phyloP scores from a whole-genome alignment of 2,113 vertebrate genomes.

The Ctenomys sociabilis region DNA sequence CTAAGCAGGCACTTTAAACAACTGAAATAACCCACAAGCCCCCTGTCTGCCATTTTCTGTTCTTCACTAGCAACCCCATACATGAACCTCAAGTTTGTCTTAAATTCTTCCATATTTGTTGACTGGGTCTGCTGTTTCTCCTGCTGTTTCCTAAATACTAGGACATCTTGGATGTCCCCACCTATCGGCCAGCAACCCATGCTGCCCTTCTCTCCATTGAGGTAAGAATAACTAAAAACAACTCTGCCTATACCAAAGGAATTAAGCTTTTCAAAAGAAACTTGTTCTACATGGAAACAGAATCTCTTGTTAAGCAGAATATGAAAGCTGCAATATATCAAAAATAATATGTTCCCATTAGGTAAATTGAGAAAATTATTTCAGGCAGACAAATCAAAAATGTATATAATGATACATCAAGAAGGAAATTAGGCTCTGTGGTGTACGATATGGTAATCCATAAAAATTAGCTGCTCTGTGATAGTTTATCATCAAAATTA shows the following conservation, averaged over 20 bases:
- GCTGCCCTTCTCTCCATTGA: rapidly evolving
- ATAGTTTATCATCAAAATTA: constrained; percentile 39
- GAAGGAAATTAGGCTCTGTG: neutral
- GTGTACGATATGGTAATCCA: neutral
- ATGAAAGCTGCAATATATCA: neutral
- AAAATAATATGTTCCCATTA: constrained; percentile 4
- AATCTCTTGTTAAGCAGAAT: constrained; percentile 5
- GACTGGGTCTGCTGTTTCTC: neutral
- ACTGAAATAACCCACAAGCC: no score
- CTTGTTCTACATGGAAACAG: constrained; percentile 34
- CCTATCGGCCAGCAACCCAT: neutral
- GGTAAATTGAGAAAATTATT: constrained; percentile 41
- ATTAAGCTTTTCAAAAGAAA: neutral
- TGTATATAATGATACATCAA: neutral
- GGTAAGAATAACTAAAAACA: neutral
- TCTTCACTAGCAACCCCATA: neutral
- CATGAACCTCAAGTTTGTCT: neutral
- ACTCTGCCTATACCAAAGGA: neutral
- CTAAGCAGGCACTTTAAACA: no score
- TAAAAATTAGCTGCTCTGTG: neutral
- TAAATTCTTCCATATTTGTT: neutral
- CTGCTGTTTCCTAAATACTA: neutral
- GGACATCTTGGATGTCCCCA: neutral
- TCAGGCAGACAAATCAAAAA: constrained; percentile 50
- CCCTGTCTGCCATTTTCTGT: neutral